Percentiles rank a stretch among this genome's conserved stretches.
Evolutionary conservation across 2,888 invertebrate genomes (phyloP).

Genomic region (Macrophya alboannulata): DNA sequence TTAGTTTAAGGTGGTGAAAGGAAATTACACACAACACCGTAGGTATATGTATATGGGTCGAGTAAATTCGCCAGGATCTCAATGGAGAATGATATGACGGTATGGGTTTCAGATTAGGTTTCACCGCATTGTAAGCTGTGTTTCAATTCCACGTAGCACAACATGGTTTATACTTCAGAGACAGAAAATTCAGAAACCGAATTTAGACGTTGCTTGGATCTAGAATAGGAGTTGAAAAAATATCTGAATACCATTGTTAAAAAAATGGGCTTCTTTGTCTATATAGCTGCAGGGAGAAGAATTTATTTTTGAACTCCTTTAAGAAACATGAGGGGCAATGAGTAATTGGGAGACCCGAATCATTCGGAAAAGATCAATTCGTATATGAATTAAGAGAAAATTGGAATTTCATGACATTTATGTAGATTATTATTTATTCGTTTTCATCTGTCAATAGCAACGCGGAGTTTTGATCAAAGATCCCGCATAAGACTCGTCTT

Average conservation of each 20-base stretch:
- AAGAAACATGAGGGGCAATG: neutral
- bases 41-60: neutral
- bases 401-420: neutral
- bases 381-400: neutral
- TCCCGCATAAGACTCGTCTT: neutral
- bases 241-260: neutral
- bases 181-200: neutral
- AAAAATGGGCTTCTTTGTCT: neutral
- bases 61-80: neutral
- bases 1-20: conserved; percentile 20
- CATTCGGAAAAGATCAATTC: conserved; percentile 1
- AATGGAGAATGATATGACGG: neutral
- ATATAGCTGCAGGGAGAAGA: neutral
- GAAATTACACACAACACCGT: conserved; percentile 6
- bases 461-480: neutral
- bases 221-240: neutral
- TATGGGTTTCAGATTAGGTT: neutral
- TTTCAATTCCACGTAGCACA: neutral
- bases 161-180: neutral
- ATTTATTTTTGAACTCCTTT: neutral
- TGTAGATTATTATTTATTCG: neutral
- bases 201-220: neutral
- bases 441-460: neutral
- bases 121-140: neutral
- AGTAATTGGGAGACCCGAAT: neutral